A percentile compares a stretch with the other conserved stretches of the same genome.
These are phyloP conservation scores for Limnephilus rhombicus DNA, from an alignment of 2,888 invertebrate species.

Conservation along the genomic window DNA sequence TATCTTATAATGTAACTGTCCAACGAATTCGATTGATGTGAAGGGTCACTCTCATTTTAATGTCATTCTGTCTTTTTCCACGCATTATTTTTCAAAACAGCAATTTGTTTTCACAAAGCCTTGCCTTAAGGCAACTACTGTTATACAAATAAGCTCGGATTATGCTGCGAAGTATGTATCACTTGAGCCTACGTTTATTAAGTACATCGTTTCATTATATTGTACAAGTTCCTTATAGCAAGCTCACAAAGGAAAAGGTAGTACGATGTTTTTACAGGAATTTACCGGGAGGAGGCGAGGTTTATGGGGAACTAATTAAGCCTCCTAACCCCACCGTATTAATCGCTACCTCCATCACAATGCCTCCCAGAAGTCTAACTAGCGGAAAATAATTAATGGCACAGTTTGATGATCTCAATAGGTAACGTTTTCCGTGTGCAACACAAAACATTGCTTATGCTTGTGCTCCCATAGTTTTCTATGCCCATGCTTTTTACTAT, in stretches of 20 bases:
- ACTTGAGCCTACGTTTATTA: not conserved
- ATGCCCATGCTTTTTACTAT: not conserved
- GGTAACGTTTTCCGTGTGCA: slow-evolving; percentile 20
- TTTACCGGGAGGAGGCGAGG: not conserved
- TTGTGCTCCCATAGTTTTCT: not conserved
- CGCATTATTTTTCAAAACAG: not conserved
- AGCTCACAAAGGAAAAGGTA: not conserved
- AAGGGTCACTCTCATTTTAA: not conserved
- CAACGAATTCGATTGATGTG: not conserved
- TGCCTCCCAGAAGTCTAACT: not conserved
- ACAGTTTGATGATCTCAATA: slow-evolving; percentile 27
- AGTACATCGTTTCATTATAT: not conserved
- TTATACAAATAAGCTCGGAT: not conserved
- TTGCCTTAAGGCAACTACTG: too few relatives aligned
- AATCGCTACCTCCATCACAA: not conserved
- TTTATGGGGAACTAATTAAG: slow-evolving; percentile 5
- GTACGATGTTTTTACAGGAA: not conserved
- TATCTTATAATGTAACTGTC: not conserved
- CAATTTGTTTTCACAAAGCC: too few relatives aligned
- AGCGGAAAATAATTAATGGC: slow-evolving; percentile 38
- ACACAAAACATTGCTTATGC: slow-evolving; percentile 22
- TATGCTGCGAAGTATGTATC: not conserved
- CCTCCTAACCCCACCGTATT: not conserved
- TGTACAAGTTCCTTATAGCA: not conserved
- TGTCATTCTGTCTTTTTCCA: not conserved